Conservation (phyloP, 2,888 invertebrate genomes). For the Sinotaia quadrata region DNA sequence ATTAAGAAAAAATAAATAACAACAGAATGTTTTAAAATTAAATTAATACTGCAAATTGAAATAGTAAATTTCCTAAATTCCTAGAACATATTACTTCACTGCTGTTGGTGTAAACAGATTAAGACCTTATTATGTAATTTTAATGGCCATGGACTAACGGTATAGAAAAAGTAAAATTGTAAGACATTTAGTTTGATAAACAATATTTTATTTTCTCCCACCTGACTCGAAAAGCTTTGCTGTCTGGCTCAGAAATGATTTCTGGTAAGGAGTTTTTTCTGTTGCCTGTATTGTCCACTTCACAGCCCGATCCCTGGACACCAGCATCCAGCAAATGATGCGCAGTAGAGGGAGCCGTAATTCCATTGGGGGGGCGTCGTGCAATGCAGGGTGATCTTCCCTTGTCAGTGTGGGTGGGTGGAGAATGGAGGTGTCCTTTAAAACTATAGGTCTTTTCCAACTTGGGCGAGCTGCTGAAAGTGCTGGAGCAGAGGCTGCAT, state of each 20-base stretch:
- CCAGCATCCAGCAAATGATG: conserved; percentile 20
- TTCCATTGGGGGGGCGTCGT: conserved; percentile 29
- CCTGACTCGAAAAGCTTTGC: conserved; percentile 40
- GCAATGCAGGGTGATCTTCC: conserved; percentile 42
- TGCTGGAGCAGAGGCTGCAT: conserved; percentile 64
- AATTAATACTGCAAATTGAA: no score
- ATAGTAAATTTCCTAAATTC: no score
- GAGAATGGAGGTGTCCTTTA: conserved; percentile 54
- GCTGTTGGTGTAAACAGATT: no score
- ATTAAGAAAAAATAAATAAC: no score
- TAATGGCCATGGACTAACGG: no score
- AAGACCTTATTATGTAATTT: no score
- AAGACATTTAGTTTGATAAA: no score
- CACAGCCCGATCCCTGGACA: conserved; percentile 5
- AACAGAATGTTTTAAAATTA: no score
- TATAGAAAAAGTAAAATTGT: no score
- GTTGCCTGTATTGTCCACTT: not conserved
- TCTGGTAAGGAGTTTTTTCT: conserved; percentile 54
- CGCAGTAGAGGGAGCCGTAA: conserved; percentile 32
- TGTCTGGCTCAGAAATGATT: conserved; percentile 52
- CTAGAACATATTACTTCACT: no score
- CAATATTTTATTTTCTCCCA: no score
- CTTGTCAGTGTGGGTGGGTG: conserved; percentile 42
- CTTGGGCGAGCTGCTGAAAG: conserved; percentile 64
- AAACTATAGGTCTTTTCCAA: conserved; percentile 55